Evolutionary conservation across 1,140 invertebrate genomes (phyloP).

Genomic region (Drosophila virilis): DNA sequence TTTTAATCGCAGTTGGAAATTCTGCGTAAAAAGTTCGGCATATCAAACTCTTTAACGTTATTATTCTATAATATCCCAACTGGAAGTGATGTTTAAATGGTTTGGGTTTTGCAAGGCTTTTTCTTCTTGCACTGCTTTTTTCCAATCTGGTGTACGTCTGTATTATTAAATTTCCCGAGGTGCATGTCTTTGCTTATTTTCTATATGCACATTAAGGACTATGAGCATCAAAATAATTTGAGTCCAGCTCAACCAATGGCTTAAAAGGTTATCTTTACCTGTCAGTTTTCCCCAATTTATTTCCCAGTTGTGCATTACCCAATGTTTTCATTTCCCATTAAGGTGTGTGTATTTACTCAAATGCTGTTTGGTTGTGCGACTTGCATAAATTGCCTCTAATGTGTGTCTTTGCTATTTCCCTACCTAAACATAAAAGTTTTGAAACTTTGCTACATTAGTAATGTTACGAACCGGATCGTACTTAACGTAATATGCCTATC

Average conservation of each 20-base stretch:
- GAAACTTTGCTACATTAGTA: conserved; percentile 3
- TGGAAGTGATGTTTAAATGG: too few relatives aligned
- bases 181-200: neutral
- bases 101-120: too few relatives aligned
- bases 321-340: neutral
- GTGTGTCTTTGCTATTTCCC: neutral
- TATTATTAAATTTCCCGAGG: neutral
- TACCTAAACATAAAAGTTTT: too few relatives aligned
- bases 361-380: neutral
- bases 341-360: neutral
- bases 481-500: conserved; percentile 10
- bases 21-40: too few relatives aligned
- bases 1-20: too few relatives aligned
- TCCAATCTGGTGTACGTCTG: neutral
- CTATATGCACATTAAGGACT: neutral
- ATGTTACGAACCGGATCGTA: neutral
- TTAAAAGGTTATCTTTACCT: too few relatives aligned
- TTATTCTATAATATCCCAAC: too few relatives aligned
- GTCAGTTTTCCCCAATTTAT: too few relatives aligned
- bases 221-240: too few relatives aligned
- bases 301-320: too few relatives aligned
- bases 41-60: too few relatives aligned
- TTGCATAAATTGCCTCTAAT: neutral
- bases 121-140: neutral
- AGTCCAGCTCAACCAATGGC: too few relatives aligned